phyloP scores from a whole-genome alignment of 2,888 invertebrate genomes.

The Cepaea hortensis region DNA sequence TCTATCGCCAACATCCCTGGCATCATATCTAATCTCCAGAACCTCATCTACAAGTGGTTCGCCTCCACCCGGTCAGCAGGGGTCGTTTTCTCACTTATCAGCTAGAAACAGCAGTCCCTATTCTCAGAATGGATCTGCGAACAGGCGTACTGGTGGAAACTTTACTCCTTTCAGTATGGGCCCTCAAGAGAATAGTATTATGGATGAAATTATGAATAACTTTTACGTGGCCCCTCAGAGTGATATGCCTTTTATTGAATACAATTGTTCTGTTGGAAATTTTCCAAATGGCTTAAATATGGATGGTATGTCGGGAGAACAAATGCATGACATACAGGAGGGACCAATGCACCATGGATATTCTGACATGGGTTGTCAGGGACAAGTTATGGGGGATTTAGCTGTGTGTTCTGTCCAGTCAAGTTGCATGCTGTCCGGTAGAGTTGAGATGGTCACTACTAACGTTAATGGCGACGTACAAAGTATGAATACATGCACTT shows the following conservation, averaged over 20 bases:
- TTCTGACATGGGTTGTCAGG: background rate
- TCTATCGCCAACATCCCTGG: slow-evolving; percentile 76
- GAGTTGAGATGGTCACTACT: background rate
- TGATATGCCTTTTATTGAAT: slow-evolving; percentile 68
- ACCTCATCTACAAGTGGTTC: slow-evolving; percentile 69
- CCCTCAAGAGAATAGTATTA: slow-evolving; percentile 55
- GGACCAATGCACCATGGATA: slow-evolving; percentile 22
- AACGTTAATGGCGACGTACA: slow-evolving; percentile 18
- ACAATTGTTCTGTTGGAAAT: slow-evolving; percentile 54
- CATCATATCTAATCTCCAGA: slow-evolving; percentile 66
- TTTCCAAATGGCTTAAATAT: slow-evolving; percentile 31
- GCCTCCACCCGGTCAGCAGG: slow-evolving; percentile 64
- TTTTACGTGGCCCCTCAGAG: slow-evolving; percentile 69
- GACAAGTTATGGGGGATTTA: slow-evolving; percentile 13
- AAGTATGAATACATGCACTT: slow-evolving; percentile 21
- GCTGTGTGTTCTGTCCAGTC: slow-evolving; percentile 25
- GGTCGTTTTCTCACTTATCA: slow-evolving; percentile 73
- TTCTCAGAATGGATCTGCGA: slow-evolving; percentile 68
- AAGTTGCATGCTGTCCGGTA: slow-evolving; percentile 39
- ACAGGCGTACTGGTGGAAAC: slow-evolving; percentile 54
- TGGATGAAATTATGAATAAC: slow-evolving; percentile 69
- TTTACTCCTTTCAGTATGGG: slow-evolving; percentile 55
- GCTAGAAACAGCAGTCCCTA: slow-evolving; percentile 72
- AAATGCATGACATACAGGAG: background rate
- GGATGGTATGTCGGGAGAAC: background rate